Base-by-base conservation (phyloP, 2,888 invertebrate species). In the Erannis defoliaria region DNA sequence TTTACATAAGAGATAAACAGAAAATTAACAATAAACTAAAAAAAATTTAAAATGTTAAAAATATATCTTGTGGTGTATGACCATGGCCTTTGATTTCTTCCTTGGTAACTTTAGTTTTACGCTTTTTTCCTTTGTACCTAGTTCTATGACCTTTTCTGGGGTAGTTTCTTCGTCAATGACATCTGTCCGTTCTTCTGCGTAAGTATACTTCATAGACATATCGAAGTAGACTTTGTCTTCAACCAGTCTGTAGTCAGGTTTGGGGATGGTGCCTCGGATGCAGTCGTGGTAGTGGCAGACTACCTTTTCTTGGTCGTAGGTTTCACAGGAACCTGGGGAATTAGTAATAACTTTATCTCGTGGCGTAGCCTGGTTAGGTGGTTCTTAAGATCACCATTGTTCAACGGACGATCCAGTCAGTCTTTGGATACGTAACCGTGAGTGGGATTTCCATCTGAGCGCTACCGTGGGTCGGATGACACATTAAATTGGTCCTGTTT, bases 221-320 rank as follows among this genome's bases (percentile, higher is more conserved):
- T 93, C 91, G 66, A 93, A 93, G 51, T 91, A 90, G 0, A 78
- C 62, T 53, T 93, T 93, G 68, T 93, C 88, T 55, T 93, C 92
- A 0, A 93, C 89, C 42, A 92, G 71, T 0, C 88, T 75, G 66
- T 93, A 93, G 72, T 93, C 92, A 0, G 89, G 87, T 60, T 87
- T 90, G 0, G 80, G 70, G 0, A 91, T 72, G 0, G 91, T 92
- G 0, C 92, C 93, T 48, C 94, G 82, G 9, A 95, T 75, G 68
- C 93, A 94, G 76, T 95, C 95, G 77, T 94, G 93, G 78, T 95
- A 95, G 62, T 88, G 85, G 43, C 90, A 87, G 0, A 95, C 94
- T n/a, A 92, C 90, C 62, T 93, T 93, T 69, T 95, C 95, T 78
- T 95, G 95, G 62, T 94, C 93, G 56, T 90, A 90, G 0, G 95